phyloP scores from a whole-genome alignment of 2,888 invertebrate species.

The Drosophila mulleri region DNA sequence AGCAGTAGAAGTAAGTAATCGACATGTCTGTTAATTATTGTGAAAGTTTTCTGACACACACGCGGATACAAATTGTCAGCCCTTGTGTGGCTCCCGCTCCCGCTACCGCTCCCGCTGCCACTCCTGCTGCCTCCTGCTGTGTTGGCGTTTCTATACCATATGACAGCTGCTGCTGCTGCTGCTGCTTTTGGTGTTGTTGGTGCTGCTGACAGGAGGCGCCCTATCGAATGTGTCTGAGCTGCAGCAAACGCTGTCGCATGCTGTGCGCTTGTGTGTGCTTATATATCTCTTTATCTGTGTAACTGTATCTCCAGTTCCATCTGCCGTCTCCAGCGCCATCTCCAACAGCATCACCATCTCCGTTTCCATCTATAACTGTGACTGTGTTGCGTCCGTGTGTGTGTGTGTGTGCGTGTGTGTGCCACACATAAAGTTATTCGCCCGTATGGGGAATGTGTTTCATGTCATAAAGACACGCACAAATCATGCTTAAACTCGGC shows the following conservation, averaged over 20 bases:
- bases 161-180: conserved; percentile 71
- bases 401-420: neutral
- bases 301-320: conserved; percentile 14
- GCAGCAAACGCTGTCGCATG: neutral
- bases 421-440: conserved; percentile 55
- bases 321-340: conserved; percentile 10
- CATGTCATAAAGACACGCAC: conserved; percentile 81
- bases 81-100: conserved; percentile 22
- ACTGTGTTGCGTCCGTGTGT: conserved; percentile 5
- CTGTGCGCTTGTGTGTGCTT: neutral
- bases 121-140: conserved; percentile 33
- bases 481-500: conserved; percentile 77
- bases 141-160: conserved; percentile 51
- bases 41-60: conserved; percentile 69
- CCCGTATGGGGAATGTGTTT: conserved; percentile 61
- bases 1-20: conserved; percentile 63
- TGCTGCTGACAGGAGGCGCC: conserved; percentile 40
- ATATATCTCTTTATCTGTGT: conserved; percentile 26
- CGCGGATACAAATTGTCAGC: conserved; percentile 56
- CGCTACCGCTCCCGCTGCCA: neutral
- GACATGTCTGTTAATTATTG: conserved; percentile 80
- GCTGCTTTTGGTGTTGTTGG: conserved; percentile 12
- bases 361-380: conserved; percentile 15
- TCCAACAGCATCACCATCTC: conserved; percentile 9
- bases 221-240: conserved; percentile 23